Base-by-base conservation (phyloP, 2,113 vertebrate genomes). In the Phrynocephalus versicolor region DNA sequence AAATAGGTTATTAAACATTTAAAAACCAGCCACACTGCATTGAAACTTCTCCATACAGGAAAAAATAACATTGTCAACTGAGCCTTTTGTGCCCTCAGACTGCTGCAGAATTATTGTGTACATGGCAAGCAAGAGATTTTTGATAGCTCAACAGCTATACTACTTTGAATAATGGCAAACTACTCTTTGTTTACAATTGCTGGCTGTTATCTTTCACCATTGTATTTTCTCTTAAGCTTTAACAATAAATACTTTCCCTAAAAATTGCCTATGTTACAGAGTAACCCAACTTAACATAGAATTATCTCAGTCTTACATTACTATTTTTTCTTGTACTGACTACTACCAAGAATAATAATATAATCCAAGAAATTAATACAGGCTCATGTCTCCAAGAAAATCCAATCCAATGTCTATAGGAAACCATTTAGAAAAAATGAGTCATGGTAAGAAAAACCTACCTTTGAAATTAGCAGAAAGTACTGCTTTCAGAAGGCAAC, bases 1-100 rank as follows among this genome's bases (percentile, higher is more conserved):
- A 51, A 51, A 51, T 51, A 51, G 45, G 45, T 51, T 51, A 51
- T 51, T 5, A 51, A 51, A 51, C 10, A 51, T 51, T 51, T 51
- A 51, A 81, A 94, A 90, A 85, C 75, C 30, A 87, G 80, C 87
- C 73, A 85, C 83, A 83, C 3, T 82, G 83, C 91, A 85, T 76
- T 82, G 86, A 87, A 91, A 12, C 71, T 87, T 72, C 67, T 65
- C 78, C 85, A 30, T 51, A 83, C 87, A 87, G 7, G 76, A 77
- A 92, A 90, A 89, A 67, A 85, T 13, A 88, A 90, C 83, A 88
- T 90, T 80, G 88, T 86, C 79, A 78, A 87, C 85, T 86, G 35
- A 87, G 87, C 88, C 86, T 73, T 78, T 79, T 62, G 35, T 10
- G 30, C 79, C 77, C 8, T 25, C 72, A 51, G 35, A 65, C 8